Percentiles rank a stretch among this genome's conserved stretches.
Conservation (phyloP, 2,888 invertebrate species). For the Embidobia sp. region DNA sequence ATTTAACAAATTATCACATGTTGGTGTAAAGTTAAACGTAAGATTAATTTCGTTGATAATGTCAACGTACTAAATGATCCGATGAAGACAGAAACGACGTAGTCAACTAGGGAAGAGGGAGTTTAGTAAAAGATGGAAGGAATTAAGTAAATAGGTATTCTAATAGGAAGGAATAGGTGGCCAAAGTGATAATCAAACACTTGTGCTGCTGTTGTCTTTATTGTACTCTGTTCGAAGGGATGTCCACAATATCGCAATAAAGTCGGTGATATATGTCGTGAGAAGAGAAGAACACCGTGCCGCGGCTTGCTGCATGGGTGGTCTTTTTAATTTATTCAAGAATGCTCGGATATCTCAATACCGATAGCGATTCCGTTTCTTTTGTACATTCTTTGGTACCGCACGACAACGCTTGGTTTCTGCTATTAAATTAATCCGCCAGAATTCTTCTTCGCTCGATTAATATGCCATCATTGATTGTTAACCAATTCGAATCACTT, state of each 20-base stretch:
- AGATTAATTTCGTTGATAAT: conserved; percentile 38
- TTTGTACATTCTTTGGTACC: conserved; percentile 43
- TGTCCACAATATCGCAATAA: conserved; percentile 65
- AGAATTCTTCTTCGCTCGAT: conserved; percentile 13
- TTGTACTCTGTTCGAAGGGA: conserved; percentile 54
- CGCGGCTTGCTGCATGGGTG: conserved; percentile 46
- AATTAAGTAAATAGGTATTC: too few relatives aligned
- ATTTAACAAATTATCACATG: conserved; percentile 33
- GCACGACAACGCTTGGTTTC: conserved; percentile 32
- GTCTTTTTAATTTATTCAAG: conserved; percentile 62
- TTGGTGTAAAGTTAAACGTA: conserved; percentile 26
- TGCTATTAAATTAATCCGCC: conserved; percentile 29
- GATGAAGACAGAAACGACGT: neutral
- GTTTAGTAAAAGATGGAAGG: neutral
- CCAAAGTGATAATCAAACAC: conserved; percentile 53
- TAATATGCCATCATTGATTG: too few relatives aligned
- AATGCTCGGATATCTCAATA: conserved; percentile 53
- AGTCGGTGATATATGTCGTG: conserved; percentile 68
- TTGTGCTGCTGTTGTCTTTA: conserved; percentile 60
- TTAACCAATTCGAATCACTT: neutral
- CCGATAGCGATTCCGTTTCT: conserved; percentile 46
- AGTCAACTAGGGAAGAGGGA: neutral
- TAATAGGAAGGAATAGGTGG: conserved; percentile 42
- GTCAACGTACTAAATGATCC: conserved; percentile 10
- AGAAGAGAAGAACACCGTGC: conserved; percentile 67